Evolutionary conservation across 2,888 invertebrate species (phyloP).

Genomic region (Cataglyphis albicans): DNA sequence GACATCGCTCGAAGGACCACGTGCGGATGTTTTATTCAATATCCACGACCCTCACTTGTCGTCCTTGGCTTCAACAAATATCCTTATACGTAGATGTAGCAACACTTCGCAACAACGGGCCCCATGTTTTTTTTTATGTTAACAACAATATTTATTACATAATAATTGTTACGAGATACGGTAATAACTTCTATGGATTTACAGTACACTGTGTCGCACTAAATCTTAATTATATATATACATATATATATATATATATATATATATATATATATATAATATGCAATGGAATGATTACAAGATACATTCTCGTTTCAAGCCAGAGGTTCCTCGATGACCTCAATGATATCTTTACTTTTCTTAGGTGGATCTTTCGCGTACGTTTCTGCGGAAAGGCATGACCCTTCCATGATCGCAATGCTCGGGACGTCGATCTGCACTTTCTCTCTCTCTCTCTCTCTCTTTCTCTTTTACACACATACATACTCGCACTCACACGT

Average conservation of each 20-base stretch:
- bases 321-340: slow-evolving; percentile 64
- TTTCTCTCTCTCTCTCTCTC: background rate
- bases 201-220: slow-evolving; percentile 85
- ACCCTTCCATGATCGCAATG: slow-evolving; percentile 30
- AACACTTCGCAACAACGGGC: slow-evolving; percentile 12
- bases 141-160: slow-evolving; percentile 86
- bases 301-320: slow-evolving; percentile 83
- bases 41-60: slow-evolving; percentile 26
- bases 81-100: background rate
- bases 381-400: slow-evolving; percentile 9
- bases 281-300: slow-evolving; percentile 85
- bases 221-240: slow-evolving; percentile 79
- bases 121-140: slow-evolving; percentile 79
- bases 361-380: slow-evolving; percentile 35
- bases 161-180: slow-evolving; percentile 84
- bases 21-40: slow-evolving; percentile 33
- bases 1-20: background rate
- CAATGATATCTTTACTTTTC: slow-evolving; percentile 17
- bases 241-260: slow-evolving; percentile 73
- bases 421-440: slow-evolving; percentile 25
- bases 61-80: background rate
- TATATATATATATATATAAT: slow-evolving; percentile 70
- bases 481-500: background rate
- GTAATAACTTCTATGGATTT: slow-evolving; percentile 86
- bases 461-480: background rate